A percentile compares a stretch with the other conserved stretches of the same genome.
phyloP scores from a whole-genome alignment of 2,113 vertebrate genomes.

The Entomyzon cyanotis region DNA sequence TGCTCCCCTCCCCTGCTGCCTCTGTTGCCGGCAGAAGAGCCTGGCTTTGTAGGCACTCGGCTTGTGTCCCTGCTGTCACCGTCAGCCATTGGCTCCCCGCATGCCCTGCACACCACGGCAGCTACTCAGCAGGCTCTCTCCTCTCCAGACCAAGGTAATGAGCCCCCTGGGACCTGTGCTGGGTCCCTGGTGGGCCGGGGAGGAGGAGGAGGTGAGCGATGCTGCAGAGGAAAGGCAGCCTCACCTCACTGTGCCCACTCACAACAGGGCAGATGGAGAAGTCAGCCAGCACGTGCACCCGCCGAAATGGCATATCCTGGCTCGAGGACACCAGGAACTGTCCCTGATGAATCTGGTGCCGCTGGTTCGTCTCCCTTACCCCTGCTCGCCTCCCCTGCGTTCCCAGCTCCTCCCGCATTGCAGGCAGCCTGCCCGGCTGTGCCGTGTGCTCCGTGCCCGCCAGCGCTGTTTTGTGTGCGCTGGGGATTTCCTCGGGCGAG shows the following conservation, averaged over 20 bases:
- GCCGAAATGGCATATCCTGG: rapidly evolving
- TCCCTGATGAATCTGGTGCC: neutral
- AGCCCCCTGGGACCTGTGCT: neutral
- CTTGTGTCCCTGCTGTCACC: neutral
- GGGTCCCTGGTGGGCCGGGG: neutral
- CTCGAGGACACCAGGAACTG: neutral
- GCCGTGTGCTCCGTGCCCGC: neutral
- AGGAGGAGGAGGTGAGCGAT: neutral
- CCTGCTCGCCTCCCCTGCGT: neutral
- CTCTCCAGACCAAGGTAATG: neutral
- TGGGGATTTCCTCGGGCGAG: constrained; percentile 2
- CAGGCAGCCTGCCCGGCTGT: neutral
- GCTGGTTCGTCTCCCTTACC: neutral
- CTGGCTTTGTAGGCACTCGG: neutral
- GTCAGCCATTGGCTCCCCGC: neutral
- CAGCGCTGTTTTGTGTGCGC: neutral
- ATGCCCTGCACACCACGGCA: rapidly evolving
- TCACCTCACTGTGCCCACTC: neutral
- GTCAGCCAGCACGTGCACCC: rapidly evolving
- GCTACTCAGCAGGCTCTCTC: neutral
- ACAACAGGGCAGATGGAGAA: neutral
- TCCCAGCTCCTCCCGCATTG: neutral
- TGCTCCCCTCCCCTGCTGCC: constrained; percentile 31
- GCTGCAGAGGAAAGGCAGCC: neutral
- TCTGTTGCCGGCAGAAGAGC: neutral